phyloP scores from a whole-genome alignment of 2,113 vertebrate species.

The Lasiurus cinereus region DNA sequence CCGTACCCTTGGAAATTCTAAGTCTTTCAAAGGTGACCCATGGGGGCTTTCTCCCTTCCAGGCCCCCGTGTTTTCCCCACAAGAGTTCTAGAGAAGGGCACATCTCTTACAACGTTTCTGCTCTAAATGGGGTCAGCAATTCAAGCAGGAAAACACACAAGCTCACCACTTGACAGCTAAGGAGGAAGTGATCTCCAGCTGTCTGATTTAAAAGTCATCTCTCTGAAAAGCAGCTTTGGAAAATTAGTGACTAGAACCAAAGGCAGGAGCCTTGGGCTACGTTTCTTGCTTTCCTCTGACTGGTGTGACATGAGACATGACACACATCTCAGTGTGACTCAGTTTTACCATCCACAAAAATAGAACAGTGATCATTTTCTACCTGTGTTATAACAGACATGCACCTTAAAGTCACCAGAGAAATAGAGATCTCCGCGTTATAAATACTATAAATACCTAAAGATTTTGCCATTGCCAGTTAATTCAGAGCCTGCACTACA shows the following conservation, averaged over 20 bases:
- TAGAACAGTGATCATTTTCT: slow-evolving; percentile 22
- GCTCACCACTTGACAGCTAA: slow-evolving; percentile 74
- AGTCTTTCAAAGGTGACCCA: slow-evolving; percentile 39
- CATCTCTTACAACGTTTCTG: neutral
- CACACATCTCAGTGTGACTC: slow-evolving; percentile 48
- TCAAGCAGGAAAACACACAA: slow-evolving; percentile 58
- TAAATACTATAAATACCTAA: neutral
- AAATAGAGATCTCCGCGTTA: neutral
- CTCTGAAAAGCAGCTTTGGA: slow-evolving; percentile 62
- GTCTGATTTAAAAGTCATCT: slow-evolving; percentile 78
- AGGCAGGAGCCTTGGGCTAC: slow-evolving; percentile 29
- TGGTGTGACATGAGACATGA: neutral
- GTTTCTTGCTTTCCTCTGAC: slow-evolving; percentile 21
- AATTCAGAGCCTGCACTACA: neutral
- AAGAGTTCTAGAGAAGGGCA: slow-evolving; percentile 65
- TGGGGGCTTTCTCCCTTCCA: neutral
- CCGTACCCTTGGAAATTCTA: slow-evolving; percentile 50
- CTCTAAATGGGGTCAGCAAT: slow-evolving; percentile 72
- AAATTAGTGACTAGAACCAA: slow-evolving; percentile 34
- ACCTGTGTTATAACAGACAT: neutral
- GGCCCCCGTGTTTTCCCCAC: neutral
- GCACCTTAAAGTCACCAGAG: neutral
- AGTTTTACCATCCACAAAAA: slow-evolving; percentile 60
- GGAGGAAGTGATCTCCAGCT: slow-evolving; percentile 69
- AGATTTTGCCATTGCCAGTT: neutral